phyloP scores from a whole-genome alignment of 2,113 vertebrate genomes.

The Tetrax tetrax region DNA sequence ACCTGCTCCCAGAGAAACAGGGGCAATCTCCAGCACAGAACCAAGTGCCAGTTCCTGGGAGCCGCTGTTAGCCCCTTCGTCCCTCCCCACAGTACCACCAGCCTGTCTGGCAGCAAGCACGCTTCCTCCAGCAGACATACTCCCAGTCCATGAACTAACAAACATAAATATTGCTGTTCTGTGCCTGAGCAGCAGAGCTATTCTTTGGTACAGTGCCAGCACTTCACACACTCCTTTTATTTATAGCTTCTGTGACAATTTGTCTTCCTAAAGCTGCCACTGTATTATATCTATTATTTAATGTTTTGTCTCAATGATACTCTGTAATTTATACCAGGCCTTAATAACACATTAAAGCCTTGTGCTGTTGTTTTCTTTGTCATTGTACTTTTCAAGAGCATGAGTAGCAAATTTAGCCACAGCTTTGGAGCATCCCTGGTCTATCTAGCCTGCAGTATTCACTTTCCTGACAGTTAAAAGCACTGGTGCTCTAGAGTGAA shows the following conservation, averaged over 20 bases:
- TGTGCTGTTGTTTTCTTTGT: neutral
- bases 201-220: neutral
- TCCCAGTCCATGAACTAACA: neutral
- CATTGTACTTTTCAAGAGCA: neutral
- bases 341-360: neutral
- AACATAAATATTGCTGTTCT: neutral
- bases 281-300: neutral
- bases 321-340: neutral
- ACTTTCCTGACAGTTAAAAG: neutral
- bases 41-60: neutral
- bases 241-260: neutral
- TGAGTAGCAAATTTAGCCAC: rapidly evolving
- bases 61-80: neutral
- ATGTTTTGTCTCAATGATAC: neutral
- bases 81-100: neutral
- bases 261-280: neutral
- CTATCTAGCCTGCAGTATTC: neutral
- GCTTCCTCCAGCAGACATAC: neutral
- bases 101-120: neutral
- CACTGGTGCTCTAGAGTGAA: neutral
- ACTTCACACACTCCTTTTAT: neutral
- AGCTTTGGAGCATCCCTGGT: neutral
- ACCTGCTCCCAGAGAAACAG: too few relatives aligned
- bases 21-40: neutral
- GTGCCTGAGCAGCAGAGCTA: neutral